phyloP scores from a whole-genome alignment of 2,797 vertebrate genomes.

The Micromesistius poutassou region DNA sequence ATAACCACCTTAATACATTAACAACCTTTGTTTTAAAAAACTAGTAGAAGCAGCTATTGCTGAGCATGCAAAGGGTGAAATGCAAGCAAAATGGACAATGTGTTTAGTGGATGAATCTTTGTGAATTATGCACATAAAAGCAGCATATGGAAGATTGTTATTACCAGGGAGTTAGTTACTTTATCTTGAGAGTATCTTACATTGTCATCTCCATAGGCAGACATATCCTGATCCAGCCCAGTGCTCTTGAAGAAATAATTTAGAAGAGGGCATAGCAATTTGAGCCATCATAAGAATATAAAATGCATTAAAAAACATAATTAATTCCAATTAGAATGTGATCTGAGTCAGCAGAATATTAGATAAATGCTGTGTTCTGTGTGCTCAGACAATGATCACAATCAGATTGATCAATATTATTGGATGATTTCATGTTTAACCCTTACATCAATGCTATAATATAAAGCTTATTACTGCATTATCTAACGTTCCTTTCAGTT shows the following conservation, averaged over 20 bases:
- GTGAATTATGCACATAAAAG: not conserved
- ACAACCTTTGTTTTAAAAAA: not conserved
- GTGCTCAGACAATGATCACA: not conserved
- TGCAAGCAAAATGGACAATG: not conserved
- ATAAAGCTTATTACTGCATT: no score
- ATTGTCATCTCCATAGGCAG: constrained; percentile 72
- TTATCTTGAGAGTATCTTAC: constrained; percentile 71
- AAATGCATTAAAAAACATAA: constrained; percentile 16
- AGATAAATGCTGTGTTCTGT: not conserved
- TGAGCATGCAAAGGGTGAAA: constrained; percentile 18
- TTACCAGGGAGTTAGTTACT: constrained; percentile 18
- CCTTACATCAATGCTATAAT: no score
- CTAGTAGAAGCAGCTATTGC: not conserved
- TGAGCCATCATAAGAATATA: constrained; percentile 45
- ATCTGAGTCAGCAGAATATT: constrained; percentile 15
- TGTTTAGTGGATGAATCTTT: not conserved
- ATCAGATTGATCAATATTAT: constrained; percentile 9
- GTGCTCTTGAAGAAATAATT: constrained; percentile 74
- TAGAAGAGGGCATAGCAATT: constrained; percentile 61
- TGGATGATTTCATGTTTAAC: not conserved
- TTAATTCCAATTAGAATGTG: constrained; percentile 6
- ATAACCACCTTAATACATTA: not conserved
- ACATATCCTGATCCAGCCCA: constrained; percentile 70
- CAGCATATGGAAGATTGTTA: not conserved
- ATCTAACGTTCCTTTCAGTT: no score